These are phyloP conservation scores for Apoda limacodes DNA, from an alignment of 2,888 invertebrate species.

Conservation along the genomic window DNA sequence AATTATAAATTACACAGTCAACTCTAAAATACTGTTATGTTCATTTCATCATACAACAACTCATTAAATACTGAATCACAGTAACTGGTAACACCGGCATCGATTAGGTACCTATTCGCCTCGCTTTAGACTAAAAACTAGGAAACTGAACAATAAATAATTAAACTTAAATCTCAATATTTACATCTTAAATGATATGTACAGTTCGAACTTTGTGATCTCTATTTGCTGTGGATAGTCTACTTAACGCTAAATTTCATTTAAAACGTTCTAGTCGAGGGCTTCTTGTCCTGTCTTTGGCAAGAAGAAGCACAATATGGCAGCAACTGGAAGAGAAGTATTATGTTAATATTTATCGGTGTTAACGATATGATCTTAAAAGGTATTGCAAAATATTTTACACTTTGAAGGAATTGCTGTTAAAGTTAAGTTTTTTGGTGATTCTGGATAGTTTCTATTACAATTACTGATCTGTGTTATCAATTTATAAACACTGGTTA, in stretches of 20 bases:
- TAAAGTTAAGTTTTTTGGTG: too few species aligned
- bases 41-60: conserved; percentile 44
- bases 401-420: too few species aligned
- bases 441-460: too few species aligned
- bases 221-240: conserved; percentile 31
- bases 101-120: conserved; percentile 24
- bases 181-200: conserved; percentile 60
- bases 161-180: conserved; percentile 53
- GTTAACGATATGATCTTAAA: too few species aligned
- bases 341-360: too few species aligned
- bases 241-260: conserved; percentile 45
- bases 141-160: conserved; percentile 43
- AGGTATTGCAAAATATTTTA: too few species aligned
- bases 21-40: conserved; percentile 62
- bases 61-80: conserved; percentile 49
- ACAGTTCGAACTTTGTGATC: conserved; percentile 38
- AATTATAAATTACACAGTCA: conserved; percentile 62
- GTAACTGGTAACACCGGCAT: conserved; percentile 37
- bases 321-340: conserved; percentile 76
- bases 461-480: too few species aligned
- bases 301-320: conserved; percentile 78
- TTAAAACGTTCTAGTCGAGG: conserved; percentile 66
- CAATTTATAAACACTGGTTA: too few species aligned
- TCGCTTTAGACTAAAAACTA: conserved; percentile 24
- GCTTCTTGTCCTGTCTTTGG: conserved; percentile 82